Percentiles rank a stretch among this genome's conserved stretches.
Conservation (phyloP, 2,888 invertebrate genomes). For the Thymelicus lineola region DNA sequence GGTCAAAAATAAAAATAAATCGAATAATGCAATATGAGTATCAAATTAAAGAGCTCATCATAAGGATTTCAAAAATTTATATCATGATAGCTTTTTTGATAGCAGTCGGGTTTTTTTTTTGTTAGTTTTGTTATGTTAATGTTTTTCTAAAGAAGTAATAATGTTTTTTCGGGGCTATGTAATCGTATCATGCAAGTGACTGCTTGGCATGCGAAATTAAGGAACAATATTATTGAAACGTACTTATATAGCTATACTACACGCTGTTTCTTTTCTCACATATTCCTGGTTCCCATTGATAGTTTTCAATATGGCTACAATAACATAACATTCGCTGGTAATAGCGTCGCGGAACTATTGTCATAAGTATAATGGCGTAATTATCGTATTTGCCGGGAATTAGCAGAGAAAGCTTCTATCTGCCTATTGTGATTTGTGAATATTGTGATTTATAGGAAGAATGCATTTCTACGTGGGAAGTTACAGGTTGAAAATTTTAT, state of each 20-base stretch:
- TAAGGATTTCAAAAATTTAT: no score
- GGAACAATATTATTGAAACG: neutral
- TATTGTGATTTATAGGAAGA: neutral
- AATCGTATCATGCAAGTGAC: no score
- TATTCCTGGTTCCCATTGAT: slow-evolving; percentile 49
- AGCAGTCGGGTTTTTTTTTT: no score
- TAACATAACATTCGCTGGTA: slow-evolving; percentile 29
- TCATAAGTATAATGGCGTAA: slow-evolving; percentile 51
- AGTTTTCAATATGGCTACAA: slow-evolving; percentile 43
- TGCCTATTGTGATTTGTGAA: slow-evolving; percentile 52
- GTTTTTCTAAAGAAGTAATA: no score
- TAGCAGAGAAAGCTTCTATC: slow-evolving; percentile 58
- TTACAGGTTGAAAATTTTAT: slow-evolving; percentile 17
- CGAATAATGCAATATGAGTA: no score
- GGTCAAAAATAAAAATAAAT: no score
- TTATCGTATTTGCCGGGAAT: slow-evolving; percentile 56
- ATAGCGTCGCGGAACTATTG: slow-evolving; percentile 61
- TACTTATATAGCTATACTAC: neutral
- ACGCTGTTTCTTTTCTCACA: slow-evolving; percentile 45
- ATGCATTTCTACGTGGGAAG: slow-evolving; percentile 47
- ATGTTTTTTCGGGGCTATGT: no score
- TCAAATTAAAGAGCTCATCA: no score
- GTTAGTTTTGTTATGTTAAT: no score
- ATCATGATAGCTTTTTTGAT: no score
- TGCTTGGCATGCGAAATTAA: neutral